These are phyloP conservation scores for Anoplius nigerrimus DNA, from an alignment of 2,888 invertebrate genomes.

Conservation along the genomic window DNA sequence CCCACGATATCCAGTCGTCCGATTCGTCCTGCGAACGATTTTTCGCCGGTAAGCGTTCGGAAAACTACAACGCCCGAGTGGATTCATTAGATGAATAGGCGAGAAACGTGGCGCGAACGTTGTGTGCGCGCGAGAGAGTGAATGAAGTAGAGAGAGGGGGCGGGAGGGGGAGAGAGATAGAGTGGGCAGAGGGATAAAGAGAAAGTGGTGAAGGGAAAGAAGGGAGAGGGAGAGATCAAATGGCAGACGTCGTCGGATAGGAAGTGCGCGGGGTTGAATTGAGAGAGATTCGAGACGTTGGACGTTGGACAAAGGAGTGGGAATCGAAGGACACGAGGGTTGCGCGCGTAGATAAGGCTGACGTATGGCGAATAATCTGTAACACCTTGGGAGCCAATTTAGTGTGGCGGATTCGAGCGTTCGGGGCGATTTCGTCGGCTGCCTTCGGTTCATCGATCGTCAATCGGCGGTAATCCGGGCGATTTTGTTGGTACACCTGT, in stretches of 20 bases:
- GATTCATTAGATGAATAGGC: conserved; percentile 34
- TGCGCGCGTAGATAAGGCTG: conserved; percentile 37
- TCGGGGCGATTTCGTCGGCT: not conserved
- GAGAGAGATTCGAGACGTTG: no score
- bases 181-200: not conserved
- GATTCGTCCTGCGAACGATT: conserved; percentile 44
- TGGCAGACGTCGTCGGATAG: not conserved
- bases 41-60: conserved; percentile 41
- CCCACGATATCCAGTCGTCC: conserved; percentile 45
- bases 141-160: not conserved
- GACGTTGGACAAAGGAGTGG: conserved; percentile 1
- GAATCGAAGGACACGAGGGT: conserved; percentile 5
- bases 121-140: conserved; percentile 23
- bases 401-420: conserved; percentile 15
- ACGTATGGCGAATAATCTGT: conserved; percentile 49
- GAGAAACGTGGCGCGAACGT: no score
- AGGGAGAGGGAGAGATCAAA: conserved; percentile 22
- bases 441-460: conserved; percentile 5
- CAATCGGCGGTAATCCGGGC: no score
- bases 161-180: conserved; percentile 24
- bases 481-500: no score
- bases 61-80: conserved; percentile 49
- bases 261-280: no score
- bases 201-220: not conserved
- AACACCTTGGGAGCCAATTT: conserved; percentile 42